Percentiles rank a stretch among this genome's conserved stretches.
These are phyloP conservation scores for Trissolcus japonicus DNA, from an alignment of 2,888 invertebrate genomes.

Conservation along the genomic window DNA sequence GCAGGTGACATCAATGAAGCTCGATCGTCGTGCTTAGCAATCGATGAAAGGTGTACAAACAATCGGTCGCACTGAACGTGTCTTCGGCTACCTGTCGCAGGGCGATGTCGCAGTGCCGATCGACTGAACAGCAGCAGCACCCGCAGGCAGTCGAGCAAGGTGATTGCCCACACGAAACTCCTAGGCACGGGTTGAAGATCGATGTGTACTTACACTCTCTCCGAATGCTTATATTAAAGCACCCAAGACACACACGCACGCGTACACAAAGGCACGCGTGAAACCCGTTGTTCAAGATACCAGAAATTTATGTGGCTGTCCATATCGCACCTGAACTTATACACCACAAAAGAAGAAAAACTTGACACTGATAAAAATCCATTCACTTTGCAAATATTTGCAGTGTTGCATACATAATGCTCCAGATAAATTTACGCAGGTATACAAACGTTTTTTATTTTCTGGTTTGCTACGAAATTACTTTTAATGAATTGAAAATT, in stretches of 20 bases:
- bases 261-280: slow-evolving; percentile 59
- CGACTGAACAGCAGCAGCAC: slow-evolving; percentile 35
- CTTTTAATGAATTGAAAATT: neutral
- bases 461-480: no score
- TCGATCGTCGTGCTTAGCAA: slow-evolving; percentile 31
- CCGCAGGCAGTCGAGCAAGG: slow-evolving; percentile 63
- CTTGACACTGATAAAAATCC: slow-evolving; percentile 50
- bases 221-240: slow-evolving; percentile 54
- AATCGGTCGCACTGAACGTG: slow-evolving; percentile 46
- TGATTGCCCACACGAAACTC: slow-evolving; percentile 66
- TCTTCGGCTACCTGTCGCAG: slow-evolving; percentile 60
- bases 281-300: slow-evolving; percentile 62
- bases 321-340: slow-evolving; percentile 54
- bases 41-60: slow-evolving; percentile 57
- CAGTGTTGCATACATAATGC: slow-evolving; percentile 55
- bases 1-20: slow-evolving; percentile 36
- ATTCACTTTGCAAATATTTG: slow-evolving; percentile 58
- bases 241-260: slow-evolving; percentile 50
- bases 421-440: slow-evolving; percentile 38
- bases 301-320: slow-evolving; percentile 62
- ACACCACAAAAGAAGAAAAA: slow-evolving; percentile 47
- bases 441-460: slow-evolving; percentile 6
- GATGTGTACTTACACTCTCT: slow-evolving; percentile 55
- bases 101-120: slow-evolving; percentile 56
- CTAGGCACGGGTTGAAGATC: slow-evolving; percentile 60